Base-by-base conservation (phyloP, 2,888 invertebrate genomes). In the Allophyes oxyacanthae region DNA sequence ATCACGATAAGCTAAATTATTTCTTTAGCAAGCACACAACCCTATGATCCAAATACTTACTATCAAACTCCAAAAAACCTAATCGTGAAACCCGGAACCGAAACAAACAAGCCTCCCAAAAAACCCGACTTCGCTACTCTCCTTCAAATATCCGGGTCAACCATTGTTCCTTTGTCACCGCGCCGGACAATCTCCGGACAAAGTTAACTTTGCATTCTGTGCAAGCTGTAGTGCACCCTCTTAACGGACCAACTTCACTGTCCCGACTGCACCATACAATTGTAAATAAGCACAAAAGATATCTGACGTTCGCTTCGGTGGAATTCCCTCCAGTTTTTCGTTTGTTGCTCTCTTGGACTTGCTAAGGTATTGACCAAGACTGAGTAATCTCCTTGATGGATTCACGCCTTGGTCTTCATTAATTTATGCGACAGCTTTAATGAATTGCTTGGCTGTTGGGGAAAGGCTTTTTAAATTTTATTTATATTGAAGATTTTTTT, bases 101-200 rank as follows among this genome's bases (percentile, higher is more conserved):
- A 71, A 73, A 75, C 66, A 66, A 75, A 56, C 67, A 66, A 77
- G 78, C 64, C 70, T 65, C 68, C 70, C 81, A 79, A 87, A 89
- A 86, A 86, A 83, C 80, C 81, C 76, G 72, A 78, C 81, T 82
- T 79, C 75, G 81, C 81, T 86, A 84, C 86, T 88, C 86, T 86
- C 83, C 86, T 83, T 81, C 79, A 84, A 86, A 88, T 88, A 90
- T 89, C 87, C 88, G 87, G 88, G 89, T 88, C 89, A 84, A 74
- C 82, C 79, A 88, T 90, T 90, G 89, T 90, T 88, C 88, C 87
- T 89, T 90, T 90, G 89, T 90, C 85, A 83, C 79, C 68, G 72
- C 79, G 74, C 85, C 83, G 88, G 88, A 88, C 88, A 84, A 82
- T 78, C 83, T 70, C 67, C 49, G 56, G 74, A 73, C 88, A 78